Conservation (phyloP, 2,113 vertebrate species). For the Thinocorus orbignyianus region DNA sequence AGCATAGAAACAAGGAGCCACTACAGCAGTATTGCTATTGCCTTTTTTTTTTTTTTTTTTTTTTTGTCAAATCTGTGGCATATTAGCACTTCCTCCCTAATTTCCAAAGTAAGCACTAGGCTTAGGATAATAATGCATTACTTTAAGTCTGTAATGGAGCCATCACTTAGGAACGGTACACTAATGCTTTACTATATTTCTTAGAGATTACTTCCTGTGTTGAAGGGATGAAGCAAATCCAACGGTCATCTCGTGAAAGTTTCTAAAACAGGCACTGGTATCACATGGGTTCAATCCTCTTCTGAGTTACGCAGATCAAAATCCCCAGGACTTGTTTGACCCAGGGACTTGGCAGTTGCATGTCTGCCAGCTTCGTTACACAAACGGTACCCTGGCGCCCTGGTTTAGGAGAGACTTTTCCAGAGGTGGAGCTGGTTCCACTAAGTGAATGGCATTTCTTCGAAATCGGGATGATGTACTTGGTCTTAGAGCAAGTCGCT, state of each 20-base stretch:
- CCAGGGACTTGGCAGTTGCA: background rate
- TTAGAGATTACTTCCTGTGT: background rate
- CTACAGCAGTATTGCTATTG: background rate
- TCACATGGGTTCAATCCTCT: background rate
- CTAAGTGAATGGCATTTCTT: background rate
- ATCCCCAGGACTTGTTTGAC: background rate
- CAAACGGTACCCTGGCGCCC: fast-evolving
- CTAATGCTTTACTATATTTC: background rate
- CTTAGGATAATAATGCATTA: background rate
- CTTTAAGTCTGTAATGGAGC: background rate
- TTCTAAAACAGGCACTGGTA: background rate
- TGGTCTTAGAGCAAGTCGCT: background rate
- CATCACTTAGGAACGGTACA: background rate
- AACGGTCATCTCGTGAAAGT: background rate
- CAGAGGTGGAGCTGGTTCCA: background rate
- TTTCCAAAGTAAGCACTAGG: background rate
- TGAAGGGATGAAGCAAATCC: slow-evolving; percentile 5
- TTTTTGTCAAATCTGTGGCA: background rate
- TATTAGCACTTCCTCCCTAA: background rate
- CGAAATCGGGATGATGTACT: background rate
- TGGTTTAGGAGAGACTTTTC: background rate
- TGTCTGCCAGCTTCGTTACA: background rate
- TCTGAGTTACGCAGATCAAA: background rate
- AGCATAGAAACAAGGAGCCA: background rate
- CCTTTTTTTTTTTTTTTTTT: background rate